Evolutionary conservation across 1,140 invertebrate genomes (phyloP).

Genomic region (Anoplolepis gracilipes): DNA sequence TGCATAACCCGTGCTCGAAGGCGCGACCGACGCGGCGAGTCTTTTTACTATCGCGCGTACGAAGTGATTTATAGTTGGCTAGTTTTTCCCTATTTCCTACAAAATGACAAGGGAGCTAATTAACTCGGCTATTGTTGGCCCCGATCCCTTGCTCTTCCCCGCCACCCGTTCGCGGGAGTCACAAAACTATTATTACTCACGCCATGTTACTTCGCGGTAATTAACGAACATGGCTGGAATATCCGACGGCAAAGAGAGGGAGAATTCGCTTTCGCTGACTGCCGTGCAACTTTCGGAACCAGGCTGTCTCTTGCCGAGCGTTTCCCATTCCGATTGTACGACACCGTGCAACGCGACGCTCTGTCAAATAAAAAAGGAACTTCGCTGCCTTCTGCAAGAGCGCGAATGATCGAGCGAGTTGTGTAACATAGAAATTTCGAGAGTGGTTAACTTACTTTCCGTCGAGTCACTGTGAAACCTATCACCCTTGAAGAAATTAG

Average conservation of each 20-base stretch:
- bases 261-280: slow-evolving; percentile 54
- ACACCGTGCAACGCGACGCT: slow-evolving; percentile 16
- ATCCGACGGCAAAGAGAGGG: slow-evolving; percentile 53
- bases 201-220: slow-evolving; percentile 73
- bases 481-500: neutral
- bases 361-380: slow-evolving; percentile 36
- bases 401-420: slow-evolving; percentile 30
- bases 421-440: slow-evolving; percentile 14
- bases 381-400: neutral
- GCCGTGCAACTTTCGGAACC: slow-evolving; percentile 48
- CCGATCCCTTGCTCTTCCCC: slow-evolving; percentile 48
- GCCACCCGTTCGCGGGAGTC: slow-evolving; percentile 60
- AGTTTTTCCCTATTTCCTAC: slow-evolving; percentile 79
- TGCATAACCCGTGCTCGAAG: slow-evolving; percentile 31
- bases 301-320: slow-evolving; percentile 48
- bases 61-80: slow-evolving; percentile 81
- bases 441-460: slow-evolving; percentile 47
- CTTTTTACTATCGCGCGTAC: slow-evolving; percentile 56
- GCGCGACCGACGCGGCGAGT: slow-evolving; percentile 49
- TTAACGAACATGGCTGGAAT: slow-evolving; percentile 74
- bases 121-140: slow-evolving; percentile 82
- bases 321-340: slow-evolving; percentile 26
- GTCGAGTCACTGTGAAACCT: neutral
- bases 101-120: slow-evolving; percentile 83
- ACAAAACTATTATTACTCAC: slow-evolving; percentile 83